Percentiles rank a stretch among this genome's conserved stretches.
Evolutionary conservation across 1,140 invertebrate genomes (phyloP).

Genomic region (Teleopsis dalmanni): DNA sequence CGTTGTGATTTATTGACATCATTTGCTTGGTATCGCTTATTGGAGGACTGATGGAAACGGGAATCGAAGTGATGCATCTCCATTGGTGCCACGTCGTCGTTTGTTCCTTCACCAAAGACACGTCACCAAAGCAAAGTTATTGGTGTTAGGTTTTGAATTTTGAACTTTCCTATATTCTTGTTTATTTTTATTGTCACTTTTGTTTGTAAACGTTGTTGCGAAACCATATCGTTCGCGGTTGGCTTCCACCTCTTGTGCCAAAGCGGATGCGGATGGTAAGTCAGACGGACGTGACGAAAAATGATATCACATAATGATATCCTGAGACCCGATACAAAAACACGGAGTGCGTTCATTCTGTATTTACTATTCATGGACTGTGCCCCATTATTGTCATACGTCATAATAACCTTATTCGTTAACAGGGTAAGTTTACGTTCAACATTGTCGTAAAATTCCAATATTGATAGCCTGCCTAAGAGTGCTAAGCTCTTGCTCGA

Average conservation of each 20-base stretch:
- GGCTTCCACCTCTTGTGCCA: constrained; percentile 17
- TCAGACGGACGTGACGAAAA: constrained; percentile 14
- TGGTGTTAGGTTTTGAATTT: too few relatives aligned
- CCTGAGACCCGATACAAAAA: constrained; percentile 9
- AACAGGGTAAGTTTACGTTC: constrained; percentile 13
- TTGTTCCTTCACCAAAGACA: too few relatives aligned
- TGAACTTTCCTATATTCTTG: background rate
- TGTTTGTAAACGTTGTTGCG: constrained; percentile 14
- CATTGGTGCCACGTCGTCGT: background rate
- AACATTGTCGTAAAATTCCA: constrained; percentile 16
- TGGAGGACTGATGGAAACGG: background rate
- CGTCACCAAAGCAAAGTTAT: too few relatives aligned
- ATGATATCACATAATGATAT: constrained; percentile 12
- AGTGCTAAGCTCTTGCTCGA: constrained; percentile 12
- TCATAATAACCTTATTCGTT: constrained; percentile 18
- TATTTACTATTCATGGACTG: constrained; percentile 11
- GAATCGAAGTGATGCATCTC: background rate
- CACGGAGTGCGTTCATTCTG: constrained; percentile 8
- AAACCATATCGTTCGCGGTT: constrained; percentile 16
- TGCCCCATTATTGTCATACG: constrained; percentile 6
- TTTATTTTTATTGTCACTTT: constrained; percentile 2
- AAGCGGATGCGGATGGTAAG: constrained; percentile 14
- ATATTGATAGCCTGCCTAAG: constrained; percentile 11
- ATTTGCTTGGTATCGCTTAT: background rate
- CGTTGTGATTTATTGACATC: background rate